Conservation (phyloP, 1,140 invertebrate genomes). For the Trigoniulus corallinus region DNA sequence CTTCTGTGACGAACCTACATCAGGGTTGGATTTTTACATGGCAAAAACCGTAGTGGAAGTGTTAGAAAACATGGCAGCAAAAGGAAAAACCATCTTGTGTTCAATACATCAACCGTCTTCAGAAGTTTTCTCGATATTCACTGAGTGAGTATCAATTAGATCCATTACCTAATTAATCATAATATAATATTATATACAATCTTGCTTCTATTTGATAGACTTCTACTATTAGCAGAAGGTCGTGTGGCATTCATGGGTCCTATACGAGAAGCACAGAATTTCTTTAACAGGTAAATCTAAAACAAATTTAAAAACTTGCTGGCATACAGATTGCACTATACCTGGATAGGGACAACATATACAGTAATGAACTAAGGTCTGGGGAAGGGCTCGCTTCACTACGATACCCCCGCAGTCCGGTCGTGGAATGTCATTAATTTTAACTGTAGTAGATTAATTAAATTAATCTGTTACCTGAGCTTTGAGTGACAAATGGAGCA, state of each 20-base stretch:
- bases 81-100: slow-evolving; percentile 79
- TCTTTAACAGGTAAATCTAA: slow-evolving; percentile 55
- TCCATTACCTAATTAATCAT: not conserved
- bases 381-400: too few species aligned
- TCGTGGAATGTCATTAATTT: too few species aligned
- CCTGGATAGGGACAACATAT: too few species aligned
- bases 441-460: too few species aligned
- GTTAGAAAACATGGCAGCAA: slow-evolving; percentile 45
- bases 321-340: too few species aligned
- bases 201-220: slow-evolving; percentile 18
- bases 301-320: too few species aligned
- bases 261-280: slow-evolving; percentile 52
- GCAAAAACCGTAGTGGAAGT: slow-evolving; percentile 81
- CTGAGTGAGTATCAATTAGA: slow-evolving; percentile 32
- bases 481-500: too few species aligned
- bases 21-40: slow-evolving; percentile 77
- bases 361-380: too few species aligned
- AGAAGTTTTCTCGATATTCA: slow-evolving; percentile 81
- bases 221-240: slow-evolving; percentile 82
- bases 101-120: slow-evolving; percentile 95
- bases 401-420: too few species aligned
- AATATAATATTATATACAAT: not conserved
- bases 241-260: slow-evolving; percentile 79
- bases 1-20: slow-evolving; percentile 96
- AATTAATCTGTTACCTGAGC: too few species aligned